Evolutionary conservation across 1,140 invertebrate genomes (phyloP), one percentile per base, ranked within the genome.

Genomic region (Habropoda laboriosa): DNA sequence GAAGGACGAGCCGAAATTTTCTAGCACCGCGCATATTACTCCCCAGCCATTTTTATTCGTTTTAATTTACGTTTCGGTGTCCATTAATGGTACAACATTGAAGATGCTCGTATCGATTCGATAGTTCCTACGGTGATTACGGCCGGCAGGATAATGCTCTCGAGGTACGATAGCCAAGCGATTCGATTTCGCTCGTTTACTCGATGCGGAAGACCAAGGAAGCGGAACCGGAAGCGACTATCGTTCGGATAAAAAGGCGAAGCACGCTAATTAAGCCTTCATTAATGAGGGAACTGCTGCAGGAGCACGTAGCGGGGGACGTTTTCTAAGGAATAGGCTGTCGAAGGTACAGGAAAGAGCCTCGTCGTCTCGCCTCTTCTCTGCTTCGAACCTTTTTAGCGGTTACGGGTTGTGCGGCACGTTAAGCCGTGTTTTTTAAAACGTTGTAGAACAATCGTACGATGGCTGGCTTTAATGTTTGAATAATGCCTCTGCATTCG

Each of bases 141-240:
- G 27, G 45, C n/a, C 1, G 58, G 16, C 35, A 61, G 67, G 75
- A 55, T 73, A 79, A 72, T 79, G 45, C 38, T 55, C 30, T 40
- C 27, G 49, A 51, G 47, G 30, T 57, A 58, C 72, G 78, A 77
- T 53, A 51, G 55, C 57, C 27, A 58, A 72, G 49, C 66, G 61
- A 72, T 57, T 76, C 60, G 63, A 66, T 27, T 78, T 71, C 42
- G 53, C 60, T 82, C 58, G 63, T 79, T 86, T 85, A 72, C 80
- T 61, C 74, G 64, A 66, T 24, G 63, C 80, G 79, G 79, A 72
- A 81, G 83, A 60, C 64, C 68, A 35, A 84, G 81, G 81, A 84
- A 87, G 84, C 87, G 87, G 87, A 88, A 88, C 83, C 81, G 87
- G 87, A 87, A 87, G 79, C 66, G 55, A 67, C 78, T 87, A 86